phyloP scores from a whole-genome alignment of 2,888 invertebrate species.

The Nomada ferruginata region DNA sequence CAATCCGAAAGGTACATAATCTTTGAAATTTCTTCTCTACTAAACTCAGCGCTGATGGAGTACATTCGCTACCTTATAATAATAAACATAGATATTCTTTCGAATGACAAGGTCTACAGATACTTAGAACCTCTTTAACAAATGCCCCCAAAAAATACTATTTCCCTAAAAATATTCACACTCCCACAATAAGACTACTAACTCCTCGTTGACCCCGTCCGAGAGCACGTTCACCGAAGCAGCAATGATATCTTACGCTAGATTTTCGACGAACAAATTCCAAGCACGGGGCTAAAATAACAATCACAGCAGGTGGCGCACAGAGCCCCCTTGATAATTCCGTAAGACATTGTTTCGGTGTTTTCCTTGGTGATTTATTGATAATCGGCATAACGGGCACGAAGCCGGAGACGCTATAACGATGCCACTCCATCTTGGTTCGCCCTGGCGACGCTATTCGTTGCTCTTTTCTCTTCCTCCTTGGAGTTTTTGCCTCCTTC shows the following conservation, averaged over 20 bases:
- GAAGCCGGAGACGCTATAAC: constrained; percentile 62
- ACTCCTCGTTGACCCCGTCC: too few species aligned
- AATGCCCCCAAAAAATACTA: too few species aligned
- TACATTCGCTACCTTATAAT: too few species aligned
- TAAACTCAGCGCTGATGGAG: too few species aligned
- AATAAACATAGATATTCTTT: too few species aligned
- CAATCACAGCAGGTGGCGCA: constrained; percentile 36
- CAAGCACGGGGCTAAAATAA: constrained; percentile 16
- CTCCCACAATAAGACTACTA: too few species aligned
- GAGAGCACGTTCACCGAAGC: not conserved
- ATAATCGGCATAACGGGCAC: constrained; percentile 57
- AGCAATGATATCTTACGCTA: too few species aligned
- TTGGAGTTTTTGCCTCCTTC: constrained; percentile 66
- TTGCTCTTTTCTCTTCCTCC: constrained; percentile 60
- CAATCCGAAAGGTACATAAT: too few species aligned
- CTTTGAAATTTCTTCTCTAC: too few species aligned
- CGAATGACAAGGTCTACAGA: too few species aligned
- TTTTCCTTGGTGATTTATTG: constrained; percentile 57
- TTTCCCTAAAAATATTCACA: too few species aligned
- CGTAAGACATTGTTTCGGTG: constrained; percentile 40
- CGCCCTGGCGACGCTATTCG: constrained; percentile 57
- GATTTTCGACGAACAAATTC: not conserved
- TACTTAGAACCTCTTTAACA: too few species aligned
- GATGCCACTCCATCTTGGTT: constrained; percentile 65
- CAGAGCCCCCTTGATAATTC: constrained; percentile 4